Conservation (phyloP, 2,113 vertebrate species). For the Callospermophilus lateralis region DNA sequence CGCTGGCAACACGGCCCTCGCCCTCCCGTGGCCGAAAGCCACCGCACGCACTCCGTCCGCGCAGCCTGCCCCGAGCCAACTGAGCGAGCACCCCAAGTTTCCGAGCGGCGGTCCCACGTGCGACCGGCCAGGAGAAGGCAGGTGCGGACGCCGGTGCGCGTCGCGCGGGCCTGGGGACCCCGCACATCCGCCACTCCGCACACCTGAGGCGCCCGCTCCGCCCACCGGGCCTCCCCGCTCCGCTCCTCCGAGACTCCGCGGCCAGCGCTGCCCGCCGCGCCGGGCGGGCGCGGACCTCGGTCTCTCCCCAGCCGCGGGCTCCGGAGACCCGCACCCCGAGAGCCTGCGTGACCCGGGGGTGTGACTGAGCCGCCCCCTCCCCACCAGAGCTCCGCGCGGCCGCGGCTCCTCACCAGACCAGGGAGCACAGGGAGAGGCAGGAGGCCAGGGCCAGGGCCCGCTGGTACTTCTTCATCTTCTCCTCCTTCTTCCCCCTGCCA, state of each 20-base stretch:
- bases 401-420: constrained; percentile 85
- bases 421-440: constrained; percentile 84
- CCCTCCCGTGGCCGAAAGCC: not conserved
- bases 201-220: not conserved
- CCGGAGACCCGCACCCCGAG: not conserved
- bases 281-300: no score
- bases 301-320: not conserved
- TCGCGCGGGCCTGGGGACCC: no score
- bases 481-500: constrained; percentile 82
- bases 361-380: constrained; percentile 9
- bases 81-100: not conserved
- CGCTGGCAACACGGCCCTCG: not conserved
- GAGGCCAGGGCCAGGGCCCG: constrained; percentile 86
- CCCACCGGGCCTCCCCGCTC: not conserved
- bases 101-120: not conserved
- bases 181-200: no score
- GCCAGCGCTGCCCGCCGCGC: no score
- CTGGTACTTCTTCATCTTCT: constrained; percentile 87
- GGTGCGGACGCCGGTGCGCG: no score
- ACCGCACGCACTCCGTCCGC: not conserved
- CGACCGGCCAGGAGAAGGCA: not conserved
- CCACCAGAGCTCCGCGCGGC: not conserved
- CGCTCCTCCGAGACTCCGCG: no score
- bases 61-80: not conserved
- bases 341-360: constrained; percentile 36